Percentiles rank a stretch among this genome's conserved stretches.
Conservation (phyloP, 1,140 invertebrate species). For the Oscheius sp. region DNA sequence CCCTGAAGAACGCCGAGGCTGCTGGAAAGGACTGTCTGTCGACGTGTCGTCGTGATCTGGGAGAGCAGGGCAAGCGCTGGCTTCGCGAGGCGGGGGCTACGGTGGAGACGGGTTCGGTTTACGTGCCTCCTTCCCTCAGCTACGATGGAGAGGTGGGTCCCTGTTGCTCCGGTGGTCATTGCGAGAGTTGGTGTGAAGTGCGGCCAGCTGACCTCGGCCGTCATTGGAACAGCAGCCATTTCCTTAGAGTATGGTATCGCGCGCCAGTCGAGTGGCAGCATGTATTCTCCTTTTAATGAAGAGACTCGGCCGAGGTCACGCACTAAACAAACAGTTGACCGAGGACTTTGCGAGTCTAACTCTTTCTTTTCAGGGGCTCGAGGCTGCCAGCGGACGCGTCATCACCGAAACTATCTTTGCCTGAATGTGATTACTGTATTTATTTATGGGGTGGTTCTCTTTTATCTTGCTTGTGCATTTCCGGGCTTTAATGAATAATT, state of each 20-base stretch:
- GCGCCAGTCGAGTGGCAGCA: constrained; percentile 4
- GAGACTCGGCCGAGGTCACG: neutral
- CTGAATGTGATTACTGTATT: too few relatives aligned
- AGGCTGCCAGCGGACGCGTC: neutral
- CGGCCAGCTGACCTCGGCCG: neutral
- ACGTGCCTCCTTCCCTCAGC: constrained; percentile 3
- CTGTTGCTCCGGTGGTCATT: neutral
- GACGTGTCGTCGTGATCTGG: constrained; percentile 77
- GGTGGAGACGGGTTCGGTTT: neutral
- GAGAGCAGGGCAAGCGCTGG: constrained; percentile 78
- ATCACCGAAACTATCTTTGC: neutral
- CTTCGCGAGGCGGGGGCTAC: constrained; percentile 74
- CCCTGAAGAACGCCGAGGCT: constrained; percentile 86
- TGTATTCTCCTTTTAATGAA: constrained; percentile 14
- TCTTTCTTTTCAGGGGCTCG: neutral
- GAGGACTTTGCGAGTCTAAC: neutral
- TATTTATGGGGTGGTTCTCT: too few relatives aligned
- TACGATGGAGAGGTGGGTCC: constrained; percentile 39
- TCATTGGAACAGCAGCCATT: neutral
- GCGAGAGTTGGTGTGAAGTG: too few relatives aligned
- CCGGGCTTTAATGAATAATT: too few relatives aligned
- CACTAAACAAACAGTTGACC: neutral
- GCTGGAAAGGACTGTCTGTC: constrained; percentile 75
- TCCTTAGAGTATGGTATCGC: constrained; percentile 13
- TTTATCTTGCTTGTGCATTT: too few relatives aligned